Evolutionary conservation across 2,797 vertebrate species (phyloP), one percentile per base, ranked within the genome.

Genomic region (Leucoraja ocellata): DNA sequence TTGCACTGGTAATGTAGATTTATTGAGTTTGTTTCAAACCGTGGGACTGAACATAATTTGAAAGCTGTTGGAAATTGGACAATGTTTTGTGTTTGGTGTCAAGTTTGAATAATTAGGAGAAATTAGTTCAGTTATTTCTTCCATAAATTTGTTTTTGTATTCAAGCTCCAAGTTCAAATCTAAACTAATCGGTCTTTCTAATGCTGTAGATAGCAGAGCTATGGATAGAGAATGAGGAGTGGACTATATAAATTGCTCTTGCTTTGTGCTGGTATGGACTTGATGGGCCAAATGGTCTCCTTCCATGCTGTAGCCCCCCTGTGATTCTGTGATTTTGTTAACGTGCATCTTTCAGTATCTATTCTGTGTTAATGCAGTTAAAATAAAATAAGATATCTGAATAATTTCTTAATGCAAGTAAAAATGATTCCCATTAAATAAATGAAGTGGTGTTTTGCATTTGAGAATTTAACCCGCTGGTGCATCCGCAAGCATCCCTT

Each of bases 1-100:
- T 92, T 76, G 39, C 39, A 16, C 71, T 46, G 68, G 36, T 92
- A 74, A 74, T 88, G 61, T n/a, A 88, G 84, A 18, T 88, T 86
- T 88, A 36, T 18, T 54, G 28, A 68, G 16, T 46, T 68, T 65
- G 36, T 68, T 88, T 68, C 84, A 88, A 68, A 88, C 23, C 32
- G 16, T 68, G 16, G n/a, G 14, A 88, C 5, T 63, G 36, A 88
- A 68, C 21, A 68, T 88, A 21, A 68, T 88, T 88, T 68, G n/a
- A 68, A 88, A 36, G 28, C 61, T 36, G 61, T 18, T 32, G 2
- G 0, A 18, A 39, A 16, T 0, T 8, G 36, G 61, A 36, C 32
- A 32, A 21, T 28, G n/a, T 65, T 88, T 5, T 65, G n/a, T 65
- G 28, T 6, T 16, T 65, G 77, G 74, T 2, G 16, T 11, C 32